A percentile compares a stretch with the other conserved stretches of the same genome.
These are phyloP conservation scores for Cavia porcellus DNA, from an alignment of 2,113 vertebrate genomes.

Conservation along the genomic window DNA sequence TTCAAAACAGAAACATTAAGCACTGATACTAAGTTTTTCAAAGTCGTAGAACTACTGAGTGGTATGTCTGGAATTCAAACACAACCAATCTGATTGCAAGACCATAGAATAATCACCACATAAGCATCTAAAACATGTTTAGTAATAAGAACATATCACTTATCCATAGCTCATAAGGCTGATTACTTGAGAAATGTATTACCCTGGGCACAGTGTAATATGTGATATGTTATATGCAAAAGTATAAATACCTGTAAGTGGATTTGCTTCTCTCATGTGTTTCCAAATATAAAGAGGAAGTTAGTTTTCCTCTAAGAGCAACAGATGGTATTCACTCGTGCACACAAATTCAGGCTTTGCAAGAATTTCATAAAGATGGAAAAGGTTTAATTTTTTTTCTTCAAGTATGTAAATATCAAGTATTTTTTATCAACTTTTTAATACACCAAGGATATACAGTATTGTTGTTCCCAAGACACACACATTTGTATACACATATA, in stretches of 20 bases:
- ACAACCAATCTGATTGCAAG: not conserved
- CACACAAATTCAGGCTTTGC: conserved; percentile 49
- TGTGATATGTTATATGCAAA: not conserved
- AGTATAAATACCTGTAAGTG: not conserved
- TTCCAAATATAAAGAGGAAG: conserved; percentile 53
- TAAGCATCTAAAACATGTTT: not conserved
- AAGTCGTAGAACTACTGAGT: not conserved
- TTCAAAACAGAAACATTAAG: not conserved
- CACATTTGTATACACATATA: conserved; percentile 61
- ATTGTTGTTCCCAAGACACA: conserved; percentile 66
- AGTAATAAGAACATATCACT: not conserved
- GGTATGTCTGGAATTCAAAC: not conserved
- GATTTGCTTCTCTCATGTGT: not conserved
- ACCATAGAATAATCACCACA: not conserved
- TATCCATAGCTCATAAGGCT: not conserved
- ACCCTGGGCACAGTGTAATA: not conserved
- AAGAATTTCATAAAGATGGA: conserved; percentile 50
- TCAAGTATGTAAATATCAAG: conserved; percentile 74
- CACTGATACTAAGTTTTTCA: not conserved
- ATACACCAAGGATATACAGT: conserved; percentile 62
- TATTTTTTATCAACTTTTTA: conserved; percentile 74
- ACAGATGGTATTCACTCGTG: conserved; percentile 28
- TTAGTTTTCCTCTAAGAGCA: conserved; percentile 21
- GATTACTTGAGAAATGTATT: not conserved
- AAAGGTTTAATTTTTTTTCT: conserved; percentile 5